Evolutionary conservation across 2,113 vertebrate genomes (phyloP).

Genomic region (Brienomyrus longianalis): DNA sequence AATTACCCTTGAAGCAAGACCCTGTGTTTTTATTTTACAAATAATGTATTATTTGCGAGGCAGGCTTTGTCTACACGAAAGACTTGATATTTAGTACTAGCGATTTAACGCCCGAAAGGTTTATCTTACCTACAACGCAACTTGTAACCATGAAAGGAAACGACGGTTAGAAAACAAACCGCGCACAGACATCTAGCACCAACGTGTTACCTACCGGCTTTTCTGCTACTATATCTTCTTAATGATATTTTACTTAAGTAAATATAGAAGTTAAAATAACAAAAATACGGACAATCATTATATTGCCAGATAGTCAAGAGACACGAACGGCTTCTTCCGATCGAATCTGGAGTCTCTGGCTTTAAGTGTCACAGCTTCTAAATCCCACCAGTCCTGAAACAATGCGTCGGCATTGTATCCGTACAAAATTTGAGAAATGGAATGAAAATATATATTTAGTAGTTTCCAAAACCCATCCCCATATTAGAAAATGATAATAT

Average conservation of each 20-base stretch:
- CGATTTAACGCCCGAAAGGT: no score
- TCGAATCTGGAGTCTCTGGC: neutral
- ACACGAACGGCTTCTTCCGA: neutral
- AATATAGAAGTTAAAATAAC: neutral
- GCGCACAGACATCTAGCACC: neutral
- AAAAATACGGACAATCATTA: neutral
- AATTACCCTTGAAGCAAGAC: neutral
- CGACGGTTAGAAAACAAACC: neutral
- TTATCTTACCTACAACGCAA: neutral
- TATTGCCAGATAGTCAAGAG: neutral
- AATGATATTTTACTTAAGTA: neutral
- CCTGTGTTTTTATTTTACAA: neutral
- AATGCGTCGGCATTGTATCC: neutral
- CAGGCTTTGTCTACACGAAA: neutral
- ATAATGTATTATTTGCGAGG: neutral
- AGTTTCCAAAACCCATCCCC: neutral
- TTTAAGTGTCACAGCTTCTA: neutral
- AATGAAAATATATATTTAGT: neutral
- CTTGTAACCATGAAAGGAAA: neutral
- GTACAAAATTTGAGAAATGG: neutral
- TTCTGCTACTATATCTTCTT: neutral
- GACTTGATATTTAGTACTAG: neutral
- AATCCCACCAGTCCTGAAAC: neutral
- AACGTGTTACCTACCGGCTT: neutral
- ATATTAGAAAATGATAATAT: neutral